Evolutionary conservation across 1,140 invertebrate genomes (phyloP).

Genomic region (Ylistrum balloti): DNA sequence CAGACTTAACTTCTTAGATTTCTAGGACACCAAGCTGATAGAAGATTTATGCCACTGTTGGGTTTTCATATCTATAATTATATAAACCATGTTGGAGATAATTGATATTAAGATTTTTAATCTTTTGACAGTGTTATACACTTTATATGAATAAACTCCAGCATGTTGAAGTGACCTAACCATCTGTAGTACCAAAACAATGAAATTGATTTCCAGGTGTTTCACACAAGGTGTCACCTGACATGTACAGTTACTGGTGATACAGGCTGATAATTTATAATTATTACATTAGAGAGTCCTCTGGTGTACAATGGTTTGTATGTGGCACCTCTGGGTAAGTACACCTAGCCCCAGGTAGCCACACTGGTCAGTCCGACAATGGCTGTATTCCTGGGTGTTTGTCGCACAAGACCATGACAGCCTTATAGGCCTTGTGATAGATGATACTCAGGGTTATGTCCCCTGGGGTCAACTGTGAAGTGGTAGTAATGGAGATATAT

Average conservation of each 20-base stretch:
- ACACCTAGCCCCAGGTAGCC: not conserved
- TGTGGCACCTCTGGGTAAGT: slow-evolving; percentile 15
- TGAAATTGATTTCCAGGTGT: slow-evolving; percentile 23
- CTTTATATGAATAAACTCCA: too few relatives aligned
- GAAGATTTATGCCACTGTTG: too few relatives aligned
- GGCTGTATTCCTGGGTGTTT: not conserved
- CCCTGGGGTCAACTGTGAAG: slow-evolving; percentile 14
- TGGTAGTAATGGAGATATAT: slow-evolving; percentile 26
- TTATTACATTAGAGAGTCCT: slow-evolving; percentile 29
- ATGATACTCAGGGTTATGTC: slow-evolving; percentile 14
- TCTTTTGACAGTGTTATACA: too few relatives aligned
- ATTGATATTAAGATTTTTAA: too few relatives aligned
- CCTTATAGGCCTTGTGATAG: slow-evolving; percentile 13
- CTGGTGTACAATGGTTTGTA: not conserved
- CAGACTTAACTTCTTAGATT: too few relatives aligned
- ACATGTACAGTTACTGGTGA: not conserved
- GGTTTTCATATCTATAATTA: too few relatives aligned
- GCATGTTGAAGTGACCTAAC: not conserved
- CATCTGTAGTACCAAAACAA: not conserved
- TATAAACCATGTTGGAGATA: too few relatives aligned
- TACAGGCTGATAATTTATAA: slow-evolving; percentile 2
- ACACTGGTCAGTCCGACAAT: not conserved
- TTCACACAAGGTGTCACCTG: slow-evolving; percentile 37
- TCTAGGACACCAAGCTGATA: too few relatives aligned
- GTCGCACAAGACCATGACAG: slow-evolving; percentile 30